Evolutionary conservation across 2,797 vertebrate genomes (phyloP).

Genomic region (Enteromius unitaeniatus): DNA sequence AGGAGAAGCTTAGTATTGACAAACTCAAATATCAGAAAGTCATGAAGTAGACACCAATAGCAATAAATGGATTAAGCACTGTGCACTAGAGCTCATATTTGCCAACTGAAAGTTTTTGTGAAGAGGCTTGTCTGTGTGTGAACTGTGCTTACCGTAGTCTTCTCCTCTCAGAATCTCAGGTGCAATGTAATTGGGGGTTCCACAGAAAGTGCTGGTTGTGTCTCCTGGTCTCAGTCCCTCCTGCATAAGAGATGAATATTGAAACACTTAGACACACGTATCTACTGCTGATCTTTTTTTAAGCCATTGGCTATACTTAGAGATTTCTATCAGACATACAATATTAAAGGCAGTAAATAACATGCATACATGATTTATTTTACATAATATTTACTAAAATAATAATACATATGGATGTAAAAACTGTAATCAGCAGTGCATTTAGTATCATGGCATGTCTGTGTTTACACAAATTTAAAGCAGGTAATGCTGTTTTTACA

Average conservation of each 20-base stretch:
- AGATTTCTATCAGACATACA: not conserved
- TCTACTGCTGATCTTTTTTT: not conserved
- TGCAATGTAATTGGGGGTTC: slow-evolving; percentile 98
- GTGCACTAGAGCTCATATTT: not conserved
- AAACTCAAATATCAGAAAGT: not conserved
- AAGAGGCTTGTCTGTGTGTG: not conserved
- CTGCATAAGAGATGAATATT: slow-evolving; percentile 69
- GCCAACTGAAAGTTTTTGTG: not conserved
- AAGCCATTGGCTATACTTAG: not conserved
- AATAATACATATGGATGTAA: not conserved
- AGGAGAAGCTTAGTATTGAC: not conserved
- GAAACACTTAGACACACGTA: slow-evolving; percentile 4
- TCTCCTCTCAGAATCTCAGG: slow-evolving; percentile 98
- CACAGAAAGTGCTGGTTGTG: slow-evolving; percentile 98
- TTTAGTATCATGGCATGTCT: not conserved
- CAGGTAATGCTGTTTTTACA: not conserved
- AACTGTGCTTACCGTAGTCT: slow-evolving; percentile 87
- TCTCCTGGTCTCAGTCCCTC: slow-evolving; percentile 97
- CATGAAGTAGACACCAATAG: not conserved
- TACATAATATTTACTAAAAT: not conserved
- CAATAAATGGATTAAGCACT: not conserved
- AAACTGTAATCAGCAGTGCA: not conserved
- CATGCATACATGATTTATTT: not conserved
- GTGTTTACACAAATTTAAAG: not conserved
- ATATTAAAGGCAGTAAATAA: not conserved